These are phyloP conservation scores for Andrena bicolor DNA, from an alignment of 2,888 invertebrate genomes.

Conservation along the genomic window DNA sequence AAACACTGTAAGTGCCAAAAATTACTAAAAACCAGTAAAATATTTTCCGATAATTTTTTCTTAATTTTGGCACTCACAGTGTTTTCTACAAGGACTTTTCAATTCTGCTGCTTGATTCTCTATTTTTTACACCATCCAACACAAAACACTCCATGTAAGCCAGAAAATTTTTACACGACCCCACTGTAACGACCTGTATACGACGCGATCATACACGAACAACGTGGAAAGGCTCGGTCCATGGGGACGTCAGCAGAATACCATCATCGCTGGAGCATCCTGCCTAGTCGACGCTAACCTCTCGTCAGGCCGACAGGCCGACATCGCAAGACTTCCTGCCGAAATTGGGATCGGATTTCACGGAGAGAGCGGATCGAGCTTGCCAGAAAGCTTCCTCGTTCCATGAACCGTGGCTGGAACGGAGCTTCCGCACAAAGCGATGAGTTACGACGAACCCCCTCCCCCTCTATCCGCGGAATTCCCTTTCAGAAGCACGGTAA, in stretches of 20 bases:
- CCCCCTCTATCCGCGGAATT: constrained; percentile 38
- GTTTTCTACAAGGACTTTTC: too few species aligned
- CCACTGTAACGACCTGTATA: neutral
- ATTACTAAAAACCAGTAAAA: too few species aligned
- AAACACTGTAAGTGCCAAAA: too few species aligned
- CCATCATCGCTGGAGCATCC: constrained; percentile 9
- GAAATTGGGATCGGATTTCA: constrained; percentile 45
- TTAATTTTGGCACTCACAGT: too few species aligned
- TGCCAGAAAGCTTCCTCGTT: neutral
- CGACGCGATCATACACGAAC: neutral
- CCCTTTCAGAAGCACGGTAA: constrained; percentile 32
- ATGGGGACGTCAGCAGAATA: constrained; percentile 6
- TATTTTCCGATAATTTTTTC: too few species aligned
- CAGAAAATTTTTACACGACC: too few species aligned
- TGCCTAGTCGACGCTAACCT: constrained; percentile 36
- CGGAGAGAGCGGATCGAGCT: neutral
- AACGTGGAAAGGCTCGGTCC: constrained; percentile 15
- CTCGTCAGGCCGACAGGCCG: constrained; percentile 20
- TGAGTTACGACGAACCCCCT: constrained; percentile 49
- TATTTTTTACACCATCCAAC: too few species aligned
- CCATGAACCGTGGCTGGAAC: constrained; percentile 1
- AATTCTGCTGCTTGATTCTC: too few species aligned
- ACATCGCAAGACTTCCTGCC: constrained; percentile 28
- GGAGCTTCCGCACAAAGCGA: constrained; percentile 63
- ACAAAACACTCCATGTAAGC: too few species aligned